Evolutionary conservation across 1,140 invertebrate species (phyloP).

Genomic region (Cryptotermes secundus): DNA sequence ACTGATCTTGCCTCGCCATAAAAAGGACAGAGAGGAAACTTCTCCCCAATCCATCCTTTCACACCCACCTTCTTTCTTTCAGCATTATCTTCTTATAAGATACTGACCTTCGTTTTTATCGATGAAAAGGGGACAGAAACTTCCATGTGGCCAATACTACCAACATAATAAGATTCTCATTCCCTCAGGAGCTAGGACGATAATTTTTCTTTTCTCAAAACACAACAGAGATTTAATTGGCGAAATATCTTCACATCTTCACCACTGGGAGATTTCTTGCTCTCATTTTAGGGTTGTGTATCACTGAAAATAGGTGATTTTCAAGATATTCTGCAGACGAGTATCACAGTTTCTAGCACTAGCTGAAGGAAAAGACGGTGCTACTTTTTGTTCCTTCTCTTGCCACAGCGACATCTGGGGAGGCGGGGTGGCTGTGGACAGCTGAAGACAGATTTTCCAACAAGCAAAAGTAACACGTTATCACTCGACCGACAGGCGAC

Average conservation of each 20-base stretch:
- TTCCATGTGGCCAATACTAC: conserved; percentile 13
- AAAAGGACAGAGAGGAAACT: background rate
- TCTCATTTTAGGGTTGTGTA: background rate
- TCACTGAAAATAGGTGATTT: background rate
- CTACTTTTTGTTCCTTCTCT: background rate
- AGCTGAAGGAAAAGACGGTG: background rate
- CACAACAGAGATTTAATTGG: background rate
- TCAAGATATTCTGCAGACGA: background rate
- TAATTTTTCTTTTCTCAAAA: background rate
- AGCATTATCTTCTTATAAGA: background rate
- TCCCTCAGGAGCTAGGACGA: background rate
- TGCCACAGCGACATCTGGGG: background rate
- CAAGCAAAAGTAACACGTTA: background rate
- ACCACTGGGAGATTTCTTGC: background rate
- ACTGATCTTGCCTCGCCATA: background rate
- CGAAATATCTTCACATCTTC: background rate
- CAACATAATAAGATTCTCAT: background rate
- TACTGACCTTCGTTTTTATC: background rate
- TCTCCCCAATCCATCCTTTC: background rate
- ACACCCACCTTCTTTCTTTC: background rate
- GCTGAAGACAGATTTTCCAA: background rate
- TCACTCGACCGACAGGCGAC: background rate
- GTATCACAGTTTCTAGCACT: background rate
- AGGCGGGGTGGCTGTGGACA: background rate
- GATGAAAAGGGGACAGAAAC: background rate